These are phyloP conservation scores for Apostichopus japonicus DNA, from an alignment of 35 echinoderm and acorn worm genomes.

Conservation along the genomic window DNA sequence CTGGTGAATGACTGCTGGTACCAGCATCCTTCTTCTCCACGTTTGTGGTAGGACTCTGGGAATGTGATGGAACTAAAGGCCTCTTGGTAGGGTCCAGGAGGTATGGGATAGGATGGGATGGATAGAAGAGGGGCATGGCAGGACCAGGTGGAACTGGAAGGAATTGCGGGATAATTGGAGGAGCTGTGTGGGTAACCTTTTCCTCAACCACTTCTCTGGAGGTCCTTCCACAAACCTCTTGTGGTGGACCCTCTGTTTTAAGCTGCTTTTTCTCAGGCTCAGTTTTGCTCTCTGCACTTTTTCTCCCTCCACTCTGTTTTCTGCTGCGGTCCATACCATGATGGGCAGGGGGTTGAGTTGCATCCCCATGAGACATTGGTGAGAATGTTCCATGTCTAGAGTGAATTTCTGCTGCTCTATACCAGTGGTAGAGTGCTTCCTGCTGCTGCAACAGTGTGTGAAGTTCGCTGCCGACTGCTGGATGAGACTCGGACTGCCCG, in stretches of 20 bases:
- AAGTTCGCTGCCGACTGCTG: slow-evolving; percentile 53
- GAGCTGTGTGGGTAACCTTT: slow-evolving; percentile 5
- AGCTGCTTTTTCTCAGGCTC: slow-evolving; percentile 33
- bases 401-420: slow-evolving; percentile 66
- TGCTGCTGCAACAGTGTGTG: slow-evolving; percentile 89
- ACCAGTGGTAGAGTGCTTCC: slow-evolving; percentile 71
- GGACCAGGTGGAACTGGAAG: slow-evolving; percentile 7
- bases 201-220: slow-evolving; percentile 21
- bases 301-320: slow-evolving; percentile 42
- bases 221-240: slow-evolving; percentile 35
- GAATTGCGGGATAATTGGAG: slow-evolving; percentile 35
- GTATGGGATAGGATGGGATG: slow-evolving; percentile 36
- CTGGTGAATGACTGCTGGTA: slow-evolving; percentile 53
- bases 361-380: slow-evolving; percentile 20
- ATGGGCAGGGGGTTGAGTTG: not conserved
- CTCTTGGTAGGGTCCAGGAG: slow-evolving; percentile 49
- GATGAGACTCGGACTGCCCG: slow-evolving; percentile 45
- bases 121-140: slow-evolving; percentile 45
- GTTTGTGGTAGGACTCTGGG: slow-evolving; percentile 46
- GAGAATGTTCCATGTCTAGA: slow-evolving; percentile 47
- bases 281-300: slow-evolving; percentile 25
- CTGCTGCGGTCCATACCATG: slow-evolving; percentile 29
- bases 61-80: slow-evolving; percentile 44
- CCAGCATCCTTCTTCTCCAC: slow-evolving; percentile 60
- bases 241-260: slow-evolving; percentile 25